Evolutionary conservation across 2,888 invertebrate genomes (phyloP).

Genomic region (Rotaria magnacalcarata): DNA sequence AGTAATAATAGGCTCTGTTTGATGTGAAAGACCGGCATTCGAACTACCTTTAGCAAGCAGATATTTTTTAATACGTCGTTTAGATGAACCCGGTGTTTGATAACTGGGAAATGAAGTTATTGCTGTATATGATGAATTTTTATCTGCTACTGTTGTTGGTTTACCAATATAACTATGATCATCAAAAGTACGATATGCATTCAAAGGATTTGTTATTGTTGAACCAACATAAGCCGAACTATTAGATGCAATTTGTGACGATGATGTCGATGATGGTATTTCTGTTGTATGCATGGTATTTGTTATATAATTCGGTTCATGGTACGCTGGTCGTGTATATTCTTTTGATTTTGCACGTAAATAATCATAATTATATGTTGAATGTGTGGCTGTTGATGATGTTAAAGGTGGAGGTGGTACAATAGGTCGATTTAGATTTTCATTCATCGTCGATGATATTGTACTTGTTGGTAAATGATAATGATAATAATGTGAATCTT

Average conservation of each 20-base stretch:
- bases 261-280: slow-evolving; percentile 28
- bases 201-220: slow-evolving; percentile 13
- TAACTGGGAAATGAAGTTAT: slow-evolving; percentile 9
- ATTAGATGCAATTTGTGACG: background rate
- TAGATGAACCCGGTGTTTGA: slow-evolving; percentile 16
- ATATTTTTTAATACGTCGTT: slow-evolving; percentile 34
- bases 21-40: background rate
- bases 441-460: background rate
- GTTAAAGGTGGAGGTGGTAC: background rate
- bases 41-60: background rate
- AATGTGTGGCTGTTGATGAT: background rate
- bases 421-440: background rate
- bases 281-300: background rate
- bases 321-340: background rate
- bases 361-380: slow-evolving; percentile 33
- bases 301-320: background rate
- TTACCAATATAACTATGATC: background rate
- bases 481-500: slow-evolving; percentile 34
- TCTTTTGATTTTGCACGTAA: slow-evolving; percentile 37
- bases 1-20: background rate
- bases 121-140: slow-evolving; percentile 14
- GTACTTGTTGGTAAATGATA: background rate
- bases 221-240: background rate
- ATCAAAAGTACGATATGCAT: slow-evolving; percentile 23
- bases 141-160: background rate